Conservation (phyloP, 1,140 invertebrate genomes). For the Ostrea edulis region DNA sequence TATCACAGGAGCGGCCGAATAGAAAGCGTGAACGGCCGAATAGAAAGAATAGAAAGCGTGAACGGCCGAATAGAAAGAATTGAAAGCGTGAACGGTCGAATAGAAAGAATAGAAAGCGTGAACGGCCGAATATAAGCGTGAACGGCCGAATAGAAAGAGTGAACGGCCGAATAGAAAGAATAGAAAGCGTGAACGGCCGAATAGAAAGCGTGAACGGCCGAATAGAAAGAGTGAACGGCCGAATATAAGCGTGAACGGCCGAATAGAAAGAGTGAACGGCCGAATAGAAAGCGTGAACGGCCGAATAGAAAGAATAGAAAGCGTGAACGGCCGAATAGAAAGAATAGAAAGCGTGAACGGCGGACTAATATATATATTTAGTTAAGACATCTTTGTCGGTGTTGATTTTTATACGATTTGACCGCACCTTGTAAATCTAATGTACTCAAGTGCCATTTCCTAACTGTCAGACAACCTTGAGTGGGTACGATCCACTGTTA, state of each 20-base stretch:
- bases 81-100: not conserved
- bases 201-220: too few relatives aligned
- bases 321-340: too few relatives aligned
- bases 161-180: not conserved
- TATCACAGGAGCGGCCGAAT: too few relatives aligned
- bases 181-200: not conserved
- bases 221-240: too few relatives aligned
- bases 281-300: too few relatives aligned
- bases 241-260: too few relatives aligned
- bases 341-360: not conserved
- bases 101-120: too few relatives aligned
- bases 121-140: not conserved
- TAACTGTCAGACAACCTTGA: not conserved
- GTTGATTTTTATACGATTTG: not conserved
- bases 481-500: not conserved
- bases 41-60: too few relatives aligned
- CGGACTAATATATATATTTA: conserved; percentile 2
- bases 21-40: not conserved
- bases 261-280: too few relatives aligned
- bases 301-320: too few relatives aligned
- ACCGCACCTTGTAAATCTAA: not conserved
- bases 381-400: not conserved
- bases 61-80: too few relatives aligned
- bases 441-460: not conserved
- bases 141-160: not conserved